These are phyloP conservation scores for Drosophila borborema DNA, from an alignment of 2,888 invertebrate species.

Conservation along the genomic window DNA sequence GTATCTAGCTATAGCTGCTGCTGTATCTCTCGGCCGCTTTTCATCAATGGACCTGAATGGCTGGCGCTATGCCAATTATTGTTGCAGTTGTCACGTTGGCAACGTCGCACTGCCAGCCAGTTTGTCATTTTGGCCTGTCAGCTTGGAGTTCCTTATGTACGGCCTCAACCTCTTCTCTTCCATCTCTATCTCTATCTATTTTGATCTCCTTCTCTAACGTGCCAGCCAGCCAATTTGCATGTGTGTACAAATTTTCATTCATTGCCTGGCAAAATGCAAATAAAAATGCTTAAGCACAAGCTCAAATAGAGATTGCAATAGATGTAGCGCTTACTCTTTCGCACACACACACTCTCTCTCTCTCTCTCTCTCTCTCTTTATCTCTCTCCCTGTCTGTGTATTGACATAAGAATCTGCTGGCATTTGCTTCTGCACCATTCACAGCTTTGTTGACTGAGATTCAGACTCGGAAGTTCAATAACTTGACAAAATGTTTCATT, in stretches of 20 bases:
- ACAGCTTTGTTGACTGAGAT: slow-evolving; percentile 43
- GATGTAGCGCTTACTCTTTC: not conserved
- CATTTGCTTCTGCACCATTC: slow-evolving; percentile 19
- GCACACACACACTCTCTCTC: not conserved
- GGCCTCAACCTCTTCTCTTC: not conserved
- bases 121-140: slow-evolving; percentile 68
- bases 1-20: slow-evolving; percentile 19
- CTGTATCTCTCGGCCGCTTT: slow-evolving; percentile 54
- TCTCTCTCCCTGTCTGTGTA: slow-evolving; percentile 18
- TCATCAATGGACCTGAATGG: slow-evolving; percentile 72
- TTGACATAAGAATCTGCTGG: slow-evolving; percentile 58
- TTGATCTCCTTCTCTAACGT: not conserved
- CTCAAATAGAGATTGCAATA: slow-evolving; percentile 56
- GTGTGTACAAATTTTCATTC: slow-evolving; percentile 68
- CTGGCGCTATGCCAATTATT: slow-evolving; percentile 74
- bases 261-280: slow-evolving; percentile 68
- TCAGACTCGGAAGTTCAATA: slow-evolving; percentile 41
- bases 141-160: slow-evolving; percentile 46
- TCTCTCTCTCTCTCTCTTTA: too few species aligned
- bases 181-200: not conserved
- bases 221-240: slow-evolving; percentile 61
- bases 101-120: slow-evolving; percentile 45
- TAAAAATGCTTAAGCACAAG: slow-evolving; percentile 60
- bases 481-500: slow-evolving; percentile 25
- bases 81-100: slow-evolving; percentile 63